Percentiles rank a stretch among this genome's conserved stretches.
Evolutionary conservation across 1,140 invertebrate genomes (phyloP).

Genomic region (Orussus abietinus): DNA sequence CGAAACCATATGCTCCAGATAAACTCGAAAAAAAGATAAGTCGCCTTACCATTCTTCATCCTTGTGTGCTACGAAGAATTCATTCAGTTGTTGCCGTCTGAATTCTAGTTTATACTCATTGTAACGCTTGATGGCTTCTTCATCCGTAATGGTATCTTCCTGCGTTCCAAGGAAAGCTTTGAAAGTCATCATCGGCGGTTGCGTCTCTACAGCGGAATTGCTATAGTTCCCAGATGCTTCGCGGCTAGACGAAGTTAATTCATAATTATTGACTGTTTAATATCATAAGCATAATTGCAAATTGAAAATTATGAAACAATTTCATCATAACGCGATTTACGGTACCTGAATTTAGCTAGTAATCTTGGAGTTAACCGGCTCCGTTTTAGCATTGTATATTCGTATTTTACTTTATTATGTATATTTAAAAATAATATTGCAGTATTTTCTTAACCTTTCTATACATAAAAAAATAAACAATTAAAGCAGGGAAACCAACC

Average conservation of each 20-base stretch:
- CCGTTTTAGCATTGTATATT: slow-evolving; percentile 23
- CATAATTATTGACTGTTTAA: no score
- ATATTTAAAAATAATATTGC: slow-evolving; percentile 11
- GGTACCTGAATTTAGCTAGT: slow-evolving; percentile 41
- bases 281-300: neutral
- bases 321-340: slow-evolving; percentile 1
- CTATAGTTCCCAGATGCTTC: slow-evolving; percentile 49
- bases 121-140: slow-evolving; percentile 95
- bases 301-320: slow-evolving; percentile 1
- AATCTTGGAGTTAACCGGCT: slow-evolving; percentile 43
- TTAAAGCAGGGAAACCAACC: slow-evolving; percentile 30
- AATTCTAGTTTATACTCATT: slow-evolving; percentile 99
- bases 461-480: slow-evolving; percentile 18
- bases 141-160: slow-evolving; percentile 96
- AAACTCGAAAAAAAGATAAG: no score
- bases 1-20: no score
- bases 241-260: slow-evolving; percentile 31
- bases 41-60: slow-evolving; percentile 98
- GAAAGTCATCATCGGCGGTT: slow-evolving; percentile 95
- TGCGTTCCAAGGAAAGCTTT: slow-evolving; percentile 95
- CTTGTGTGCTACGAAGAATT: slow-evolving; percentile 98
- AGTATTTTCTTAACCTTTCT: slow-evolving; percentile 6
- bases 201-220: slow-evolving; percentile 61
- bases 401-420: slow-evolving; percentile 9
- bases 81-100: slow-evolving; percentile 91